Percentiles rank a stretch among this genome's conserved stretches.
These are phyloP conservation scores for Prunella himalayana DNA, from an alignment of 2,113 vertebrate species.

Conservation along the genomic window DNA sequence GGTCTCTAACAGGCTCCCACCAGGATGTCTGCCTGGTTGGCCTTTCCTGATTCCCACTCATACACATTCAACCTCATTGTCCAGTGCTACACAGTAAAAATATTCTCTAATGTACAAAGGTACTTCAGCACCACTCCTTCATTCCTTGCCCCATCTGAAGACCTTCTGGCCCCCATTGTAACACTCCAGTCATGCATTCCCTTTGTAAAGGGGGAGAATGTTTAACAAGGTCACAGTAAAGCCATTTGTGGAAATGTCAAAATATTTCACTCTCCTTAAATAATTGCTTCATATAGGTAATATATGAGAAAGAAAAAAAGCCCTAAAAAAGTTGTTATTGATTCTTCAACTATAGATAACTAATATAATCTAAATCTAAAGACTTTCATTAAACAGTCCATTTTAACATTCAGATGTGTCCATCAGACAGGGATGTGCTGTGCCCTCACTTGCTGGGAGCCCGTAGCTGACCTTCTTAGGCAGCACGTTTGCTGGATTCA, in stretches of 20 bases:
- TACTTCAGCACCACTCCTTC: not conserved
- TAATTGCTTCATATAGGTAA: not conserved
- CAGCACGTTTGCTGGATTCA: not conserved
- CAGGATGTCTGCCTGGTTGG: not conserved
- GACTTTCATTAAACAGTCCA: not conserved
- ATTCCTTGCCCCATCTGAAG: no score
- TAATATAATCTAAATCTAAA: not conserved
- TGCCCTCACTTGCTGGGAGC: no score
- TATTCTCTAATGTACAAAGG: not conserved
- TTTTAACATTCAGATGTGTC: not conserved
- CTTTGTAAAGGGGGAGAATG: not conserved
- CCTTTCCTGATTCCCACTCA: not conserved
- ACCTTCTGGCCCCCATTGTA: not conserved
- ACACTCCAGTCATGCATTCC: no score
- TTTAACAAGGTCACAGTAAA: not conserved
- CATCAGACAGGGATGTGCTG: not conserved
- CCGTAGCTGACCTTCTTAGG: accelerated
- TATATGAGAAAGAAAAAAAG: not conserved
- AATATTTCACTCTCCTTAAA: not conserved
- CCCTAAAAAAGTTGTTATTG: not conserved
- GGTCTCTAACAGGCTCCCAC: not conserved
- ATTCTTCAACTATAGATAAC: not conserved
- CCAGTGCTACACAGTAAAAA: not conserved
- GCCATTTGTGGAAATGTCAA: not conserved
- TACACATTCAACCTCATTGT: not conserved